A percentile compares a stretch with the other conserved stretches of the same genome.
These are phyloP conservation scores for Drosophila mimetica DNA, from an alignment of 2,888 invertebrate genomes.

Conservation along the genomic window DNA sequence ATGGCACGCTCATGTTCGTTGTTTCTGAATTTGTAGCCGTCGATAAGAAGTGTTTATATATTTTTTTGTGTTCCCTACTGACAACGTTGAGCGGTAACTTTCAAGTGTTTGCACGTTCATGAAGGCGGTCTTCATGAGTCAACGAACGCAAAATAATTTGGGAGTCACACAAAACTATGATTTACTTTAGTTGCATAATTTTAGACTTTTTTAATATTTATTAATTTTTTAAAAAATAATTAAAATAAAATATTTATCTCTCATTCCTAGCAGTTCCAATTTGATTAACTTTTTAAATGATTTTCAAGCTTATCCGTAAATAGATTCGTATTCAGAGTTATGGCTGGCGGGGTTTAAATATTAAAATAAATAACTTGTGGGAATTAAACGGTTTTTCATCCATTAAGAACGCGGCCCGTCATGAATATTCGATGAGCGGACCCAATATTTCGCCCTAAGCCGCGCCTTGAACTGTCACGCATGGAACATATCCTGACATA, in stretches of 20 bases:
- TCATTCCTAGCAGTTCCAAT: background rate
- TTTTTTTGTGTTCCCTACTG: conserved; percentile 7
- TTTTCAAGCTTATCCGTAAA: background rate
- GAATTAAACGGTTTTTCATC: conserved; percentile 18
- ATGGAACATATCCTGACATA: conserved; percentile 12
- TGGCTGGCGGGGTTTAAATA: background rate
- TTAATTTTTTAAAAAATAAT: no score
- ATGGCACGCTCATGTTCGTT: conserved; percentile 20
- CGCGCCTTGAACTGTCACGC: conserved; percentile 50
- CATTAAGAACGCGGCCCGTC: conserved; percentile 8
- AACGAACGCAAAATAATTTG: conserved; percentile 17
- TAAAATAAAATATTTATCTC: background rate
- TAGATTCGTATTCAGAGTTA: background rate
- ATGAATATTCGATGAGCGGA: conserved; percentile 48
- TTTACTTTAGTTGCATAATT: conserved; percentile 38
- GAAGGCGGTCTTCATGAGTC: conserved; percentile 44
- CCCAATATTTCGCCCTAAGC: conserved; percentile 47
- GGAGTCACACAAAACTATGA: background rate
- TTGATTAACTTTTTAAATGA: no score
- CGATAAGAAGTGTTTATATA: conserved; percentile 41
- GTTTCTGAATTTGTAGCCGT: conserved; percentile 10
- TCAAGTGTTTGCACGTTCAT: conserved; percentile 20
- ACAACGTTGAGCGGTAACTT: conserved; percentile 35
- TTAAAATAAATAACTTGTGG: conserved; percentile 21
- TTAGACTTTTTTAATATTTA: conserved; percentile 8